Conservation (phyloP, 2,797 vertebrate genomes). For the Sarcophilus harrisii region DNA sequence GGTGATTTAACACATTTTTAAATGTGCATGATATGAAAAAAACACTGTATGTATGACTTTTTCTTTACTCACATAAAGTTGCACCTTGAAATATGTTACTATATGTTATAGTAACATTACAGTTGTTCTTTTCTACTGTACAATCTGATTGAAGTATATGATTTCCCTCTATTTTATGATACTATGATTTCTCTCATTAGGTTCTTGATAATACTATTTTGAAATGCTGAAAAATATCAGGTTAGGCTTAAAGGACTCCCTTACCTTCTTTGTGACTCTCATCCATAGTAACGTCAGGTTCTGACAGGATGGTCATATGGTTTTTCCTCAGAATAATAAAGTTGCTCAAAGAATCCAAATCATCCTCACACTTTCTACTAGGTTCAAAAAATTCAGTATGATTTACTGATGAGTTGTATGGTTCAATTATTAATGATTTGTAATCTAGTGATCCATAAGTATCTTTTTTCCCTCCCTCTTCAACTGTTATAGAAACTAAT, state of each 20-base stretch:
- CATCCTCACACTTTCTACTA: constrained; percentile 55
- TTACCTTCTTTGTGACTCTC: constrained; percentile 76
- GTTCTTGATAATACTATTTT: constrained; percentile 3
- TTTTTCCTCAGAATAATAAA: constrained; percentile 92
- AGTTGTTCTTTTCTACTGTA: constrained; percentile 53
- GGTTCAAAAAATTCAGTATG: constrained; percentile 49
- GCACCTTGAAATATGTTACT: constrained; percentile 46
- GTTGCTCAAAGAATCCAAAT: constrained; percentile 87
- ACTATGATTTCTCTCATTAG: neutral
- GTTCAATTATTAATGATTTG: constrained; percentile 40
- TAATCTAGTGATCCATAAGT: constrained; percentile 27
- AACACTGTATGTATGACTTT: constrained; percentile 3
- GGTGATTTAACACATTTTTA: constrained; percentile 20
- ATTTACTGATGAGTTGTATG: constrained; percentile 33
- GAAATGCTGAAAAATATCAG: constrained; percentile 43
- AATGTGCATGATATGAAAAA: constrained; percentile 41
- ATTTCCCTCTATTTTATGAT: neutral
- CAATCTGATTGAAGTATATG: constrained; percentile 18
- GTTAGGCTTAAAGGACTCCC: constrained; percentile 31
- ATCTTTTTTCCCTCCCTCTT: constrained; percentile 54
- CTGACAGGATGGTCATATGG: constrained; percentile 50
- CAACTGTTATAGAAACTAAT: constrained; percentile 35
- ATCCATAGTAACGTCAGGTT: constrained; percentile 48
- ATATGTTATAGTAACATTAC: constrained; percentile 37
- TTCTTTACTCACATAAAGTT: neutral